Evolutionary conservation across 2,113 vertebrate genomes (phyloP), one percentile per base, ranked within the genome.

Genomic region (Tiliqua scincoides): DNA sequence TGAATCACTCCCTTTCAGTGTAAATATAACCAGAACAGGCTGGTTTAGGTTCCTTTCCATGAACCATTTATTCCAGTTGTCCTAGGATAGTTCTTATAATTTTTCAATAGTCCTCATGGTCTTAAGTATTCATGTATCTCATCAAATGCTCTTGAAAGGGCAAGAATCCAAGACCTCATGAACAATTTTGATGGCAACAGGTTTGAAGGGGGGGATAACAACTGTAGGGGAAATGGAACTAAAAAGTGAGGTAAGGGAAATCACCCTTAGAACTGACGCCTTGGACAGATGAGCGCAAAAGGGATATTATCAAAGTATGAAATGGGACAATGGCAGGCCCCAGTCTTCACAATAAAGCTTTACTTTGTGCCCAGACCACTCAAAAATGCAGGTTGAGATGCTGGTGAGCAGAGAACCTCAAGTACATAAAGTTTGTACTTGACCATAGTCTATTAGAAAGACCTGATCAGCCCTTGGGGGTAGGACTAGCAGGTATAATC

Each of bases 1-100:
- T 86, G 85, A 86, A 52, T 80, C 77, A 86, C 43, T 63, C 63
- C 27, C 21, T 73, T 43, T 35, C 30, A 73, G 27, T 73, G 77
- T 57, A 68, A 54, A 62, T 48, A 40, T 20, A 62, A 21, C 18
- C 62, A 48, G 61, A 11, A 7, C 27, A 81, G n/a, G 70, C 6
- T 62, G 25, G 59, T 15, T 27, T 52, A 52, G 43, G 43, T 30
- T 74, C 3, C 37, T 67, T n/a, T 32, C 79, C 27, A 18, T n/a
- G 25, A 77, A 54, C 6, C 32, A 54, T 77, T 76, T 67, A 52
- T 57, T 68, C 23, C 48, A 85, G 27, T 57, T 27, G 17, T 40
- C 25, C 21, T 20, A 18, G 15, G 43, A 30, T 35, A 27, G 18
- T 68, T 67, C 79, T n/a, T 15, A 81, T 20, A 72, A 48, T 27